phyloP scores from a whole-genome alignment of 2,888 invertebrate species.

The Dysmachus trigonus region DNA sequence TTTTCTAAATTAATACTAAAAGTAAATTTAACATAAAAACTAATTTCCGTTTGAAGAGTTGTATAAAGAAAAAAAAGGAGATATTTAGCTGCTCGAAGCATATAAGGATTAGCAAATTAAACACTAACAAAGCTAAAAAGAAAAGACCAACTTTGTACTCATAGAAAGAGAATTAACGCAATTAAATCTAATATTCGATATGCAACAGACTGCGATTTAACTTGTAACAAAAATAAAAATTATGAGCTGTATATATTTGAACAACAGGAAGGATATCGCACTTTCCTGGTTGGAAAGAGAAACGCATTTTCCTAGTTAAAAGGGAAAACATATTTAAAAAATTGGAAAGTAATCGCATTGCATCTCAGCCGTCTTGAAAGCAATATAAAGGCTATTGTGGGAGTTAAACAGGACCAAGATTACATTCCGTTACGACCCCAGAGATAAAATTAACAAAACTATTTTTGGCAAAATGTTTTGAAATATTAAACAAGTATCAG shows the following conservation, averaged over 20 bases:
- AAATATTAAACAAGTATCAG: neutral
- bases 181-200: slow-evolving; percentile 9
- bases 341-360: neutral
- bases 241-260: neutral
- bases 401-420: slow-evolving; percentile 16
- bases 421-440: neutral
- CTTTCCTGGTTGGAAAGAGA: neutral
- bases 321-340: neutral
- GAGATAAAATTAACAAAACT: neutral
- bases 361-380: neutral
- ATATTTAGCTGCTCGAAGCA: slow-evolving; percentile 10
- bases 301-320: neutral
- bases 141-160: slow-evolving; percentile 42
- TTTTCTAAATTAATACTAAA: slow-evolving; percentile 74
- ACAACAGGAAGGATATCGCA: neutral
- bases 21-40: slow-evolving; percentile 19
- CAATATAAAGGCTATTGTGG: neutral
- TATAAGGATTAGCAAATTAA: slow-evolving; percentile 23
- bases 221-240: neutral
- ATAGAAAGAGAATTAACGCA: slow-evolving; percentile 13
- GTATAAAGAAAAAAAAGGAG: neutral
- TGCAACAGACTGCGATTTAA: slow-evolving; percentile 34
- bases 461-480: slow-evolving; percentile 2
- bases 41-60: neutral
- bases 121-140: slow-evolving; percentile 19